phyloP scores from a whole-genome alignment of 2,888 invertebrate genomes.

The Chrysopilus asiliformis region DNA sequence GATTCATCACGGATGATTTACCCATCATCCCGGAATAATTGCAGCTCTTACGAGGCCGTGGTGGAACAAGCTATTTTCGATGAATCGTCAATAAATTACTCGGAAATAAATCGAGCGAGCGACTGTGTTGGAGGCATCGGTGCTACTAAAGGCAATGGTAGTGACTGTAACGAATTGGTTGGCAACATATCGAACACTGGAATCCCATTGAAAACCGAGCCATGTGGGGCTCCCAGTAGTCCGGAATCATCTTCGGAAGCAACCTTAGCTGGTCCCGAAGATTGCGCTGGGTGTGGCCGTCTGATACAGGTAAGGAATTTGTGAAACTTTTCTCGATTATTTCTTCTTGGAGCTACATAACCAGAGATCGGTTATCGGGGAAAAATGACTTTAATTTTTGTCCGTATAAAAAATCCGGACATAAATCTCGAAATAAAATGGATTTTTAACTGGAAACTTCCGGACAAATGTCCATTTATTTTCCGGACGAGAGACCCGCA shows the following conservation, averaged over 20 bases:
- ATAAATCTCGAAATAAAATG: no score
- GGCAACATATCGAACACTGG: constrained; percentile 28
- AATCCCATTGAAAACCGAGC: constrained; percentile 35
- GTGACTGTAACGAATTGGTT: constrained; percentile 30
- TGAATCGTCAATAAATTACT: constrained; percentile 32
- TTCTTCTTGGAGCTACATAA: no score
- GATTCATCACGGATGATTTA: constrained; percentile 7
- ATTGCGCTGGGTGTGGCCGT: constrained; percentile 79
- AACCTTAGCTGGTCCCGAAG: constrained; percentile 29
- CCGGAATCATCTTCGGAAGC: constrained; percentile 36
- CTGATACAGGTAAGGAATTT: constrained; percentile 46
- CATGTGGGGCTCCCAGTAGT: constrained; percentile 33
- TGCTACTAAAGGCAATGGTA: no score
- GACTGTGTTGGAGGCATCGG: no score
- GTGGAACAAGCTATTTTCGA: constrained; percentile 32
- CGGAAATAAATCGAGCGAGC: constrained; percentile 28
- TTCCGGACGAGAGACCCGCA: no score
- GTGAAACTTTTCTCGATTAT: no score
- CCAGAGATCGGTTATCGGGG: no score
- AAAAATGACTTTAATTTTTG: no score
- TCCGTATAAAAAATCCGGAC: no score
- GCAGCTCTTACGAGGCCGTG: constrained; percentile 33
- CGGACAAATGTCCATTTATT: no score
- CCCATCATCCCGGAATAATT: constrained; percentile 7
- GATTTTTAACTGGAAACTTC: no score